Base-by-base conservation (phyloP, 1,140 invertebrate genomes). In the Habropoda laboriosa region DNA sequence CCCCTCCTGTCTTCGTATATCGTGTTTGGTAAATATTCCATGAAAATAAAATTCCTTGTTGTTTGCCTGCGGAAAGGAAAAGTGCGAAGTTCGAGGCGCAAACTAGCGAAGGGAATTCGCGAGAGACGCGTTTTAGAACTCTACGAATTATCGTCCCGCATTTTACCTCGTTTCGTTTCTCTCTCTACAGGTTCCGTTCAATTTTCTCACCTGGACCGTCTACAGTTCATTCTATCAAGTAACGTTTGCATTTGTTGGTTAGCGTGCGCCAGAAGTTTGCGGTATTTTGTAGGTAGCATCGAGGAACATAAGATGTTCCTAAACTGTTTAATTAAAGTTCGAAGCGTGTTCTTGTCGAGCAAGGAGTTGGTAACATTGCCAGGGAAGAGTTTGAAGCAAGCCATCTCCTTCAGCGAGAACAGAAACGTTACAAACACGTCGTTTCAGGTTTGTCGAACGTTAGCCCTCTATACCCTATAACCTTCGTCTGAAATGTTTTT, bases 1-100 rank as follows among this genome's bases (percentile, higher is more conserved):
- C 8, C 35, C 2, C 0, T n/a, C 1, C 32, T 18, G 21, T 7
- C 8, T 1, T 35, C 6, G 30, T n/a, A 42, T 24, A n/a, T 8
- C 18, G 27, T 53, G 63, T 68, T 75, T 51, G 51, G 80, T 79
- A 83, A 83, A 83, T 64, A 68, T 67, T 24, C n/a, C 42, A 21
- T 30, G 64, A 82, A 82, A 79, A 79, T 67, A 75, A 24, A 55
- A n/a, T n/a, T 82, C 7, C 38, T 16, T n/a, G n/a, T 66, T 5
- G 73, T 38, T 64, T 32, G 42, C 8, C 0, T 12, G 60, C 45
- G 73, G 35, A 24, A 66, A 60, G 60, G 51, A 63, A 83, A 83
- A 76, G 64, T 45, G 53, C 35, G 61, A 75, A 75, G 73, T 47
- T 66, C 61, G 27, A 32, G 27, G 7, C 27, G 32, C 4, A 53